These are phyloP conservation scores for Synergus gifuensis DNA, from an alignment of 2,888 invertebrate species.

Conservation along the genomic window DNA sequence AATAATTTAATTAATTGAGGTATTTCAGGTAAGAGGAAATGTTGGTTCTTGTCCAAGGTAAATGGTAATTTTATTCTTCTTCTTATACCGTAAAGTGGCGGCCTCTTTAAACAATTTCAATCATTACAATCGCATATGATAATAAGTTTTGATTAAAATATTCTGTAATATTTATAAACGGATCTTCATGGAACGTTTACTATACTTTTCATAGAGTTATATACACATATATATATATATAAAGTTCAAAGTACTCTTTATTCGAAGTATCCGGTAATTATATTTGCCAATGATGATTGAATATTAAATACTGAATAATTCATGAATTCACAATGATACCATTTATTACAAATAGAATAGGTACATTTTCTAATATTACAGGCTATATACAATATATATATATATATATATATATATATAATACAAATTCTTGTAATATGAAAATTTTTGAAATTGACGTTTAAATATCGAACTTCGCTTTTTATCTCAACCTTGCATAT, in stretches of 20 bases:
- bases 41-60: slow-evolving; percentile 2
- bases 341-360: not conserved
- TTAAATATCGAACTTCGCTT: not conserved
- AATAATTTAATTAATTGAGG: too few species aligned
- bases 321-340: not conserved
- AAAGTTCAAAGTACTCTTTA: not conserved
- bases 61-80: not conserved
- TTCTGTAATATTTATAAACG: not conserved
- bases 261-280: not conserved
- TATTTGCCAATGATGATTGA: not conserved
- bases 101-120: not conserved
- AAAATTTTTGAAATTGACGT: not conserved
- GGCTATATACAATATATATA: not conserved
- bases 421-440: not conserved
- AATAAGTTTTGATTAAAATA: not conserved
- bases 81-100: not conserved
- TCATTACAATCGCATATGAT: not conserved
- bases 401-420: too few species aligned
- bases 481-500: not conserved
- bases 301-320: not conserved
- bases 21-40: not conserved
- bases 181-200: not conserved
- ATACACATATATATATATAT: not conserved
- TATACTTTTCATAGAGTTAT: not conserved
- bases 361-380: not conserved